These are phyloP conservation scores for Dunckerocampus dactyliophorus DNA, from an alignment of 2,113 vertebrate species.

Conservation along the genomic window DNA sequence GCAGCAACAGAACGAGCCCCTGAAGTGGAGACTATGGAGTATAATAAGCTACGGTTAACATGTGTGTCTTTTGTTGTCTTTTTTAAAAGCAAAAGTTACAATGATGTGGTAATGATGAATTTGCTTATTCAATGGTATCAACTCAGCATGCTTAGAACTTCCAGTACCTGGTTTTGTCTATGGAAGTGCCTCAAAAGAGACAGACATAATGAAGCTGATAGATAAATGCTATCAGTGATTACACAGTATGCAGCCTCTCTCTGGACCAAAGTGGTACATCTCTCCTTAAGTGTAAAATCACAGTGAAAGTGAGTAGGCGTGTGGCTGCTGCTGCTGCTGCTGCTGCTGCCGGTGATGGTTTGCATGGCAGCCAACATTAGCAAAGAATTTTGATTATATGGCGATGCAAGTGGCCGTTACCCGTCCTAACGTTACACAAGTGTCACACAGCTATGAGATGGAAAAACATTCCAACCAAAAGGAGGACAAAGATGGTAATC, in stretches of 20 bases:
- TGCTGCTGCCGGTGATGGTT: constrained; percentile 29
- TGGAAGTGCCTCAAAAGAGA: too few relatives aligned
- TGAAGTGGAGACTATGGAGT: too few relatives aligned
- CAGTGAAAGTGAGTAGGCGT: constrained; percentile 36
- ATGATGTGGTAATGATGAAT: too few relatives aligned
- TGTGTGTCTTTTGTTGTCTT: too few relatives aligned
- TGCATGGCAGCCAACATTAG: constrained; percentile 39
- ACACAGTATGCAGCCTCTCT: constrained; percentile 12
- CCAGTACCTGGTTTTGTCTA: too few relatives aligned
- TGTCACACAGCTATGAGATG: constrained; percentile 31
- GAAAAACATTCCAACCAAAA: constrained; percentile 37
- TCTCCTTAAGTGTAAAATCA: constrained; percentile 20
- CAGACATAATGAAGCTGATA: background rate
- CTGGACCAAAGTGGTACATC: constrained; percentile 12
- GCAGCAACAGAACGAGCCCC: too few relatives aligned
- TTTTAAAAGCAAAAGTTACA: too few relatives aligned
- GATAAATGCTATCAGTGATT: background rate
- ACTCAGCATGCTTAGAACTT: too few relatives aligned
- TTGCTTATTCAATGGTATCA: too few relatives aligned
- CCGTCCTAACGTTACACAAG: constrained; percentile 53
- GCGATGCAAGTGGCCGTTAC: constrained; percentile 53
- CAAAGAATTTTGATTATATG: constrained; percentile 61
- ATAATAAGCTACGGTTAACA: too few relatives aligned
- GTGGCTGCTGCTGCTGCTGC: constrained; percentile 14
- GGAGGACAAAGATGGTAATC: constrained; percentile 7